phyloP scores from a whole-genome alignment of 2,113 vertebrate genomes.

The Colinus virginianus region DNA sequence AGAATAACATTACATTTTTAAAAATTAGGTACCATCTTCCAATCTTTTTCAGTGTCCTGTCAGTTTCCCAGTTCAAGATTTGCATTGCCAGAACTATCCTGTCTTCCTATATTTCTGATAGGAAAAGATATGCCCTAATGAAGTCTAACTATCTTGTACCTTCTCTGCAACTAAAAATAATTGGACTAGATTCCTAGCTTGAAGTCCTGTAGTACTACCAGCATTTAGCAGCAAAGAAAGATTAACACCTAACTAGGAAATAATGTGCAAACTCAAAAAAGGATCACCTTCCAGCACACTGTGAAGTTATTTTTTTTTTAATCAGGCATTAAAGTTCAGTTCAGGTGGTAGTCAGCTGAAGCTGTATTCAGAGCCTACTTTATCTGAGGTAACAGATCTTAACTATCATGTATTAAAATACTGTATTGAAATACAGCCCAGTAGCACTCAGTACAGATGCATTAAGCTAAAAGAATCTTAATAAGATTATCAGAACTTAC shows the following conservation, averaged over 20 bases:
- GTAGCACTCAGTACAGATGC: neutral
- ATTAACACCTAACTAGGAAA: slow-evolving; percentile 15
- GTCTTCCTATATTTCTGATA: slow-evolving; percentile 6
- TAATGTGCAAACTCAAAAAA: neutral
- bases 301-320: neutral
- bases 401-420: neutral
- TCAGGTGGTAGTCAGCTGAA: neutral
- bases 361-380: neutral
- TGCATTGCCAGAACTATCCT: neutral
- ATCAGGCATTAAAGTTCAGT: neutral
- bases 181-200: neutral
- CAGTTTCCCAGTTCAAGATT: slow-evolving; percentile 20
- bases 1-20: slow-evolving; percentile 46
- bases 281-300: neutral
- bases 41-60: slow-evolving; percentile 28
- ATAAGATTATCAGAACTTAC: neutral
- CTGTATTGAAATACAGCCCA: neutral
- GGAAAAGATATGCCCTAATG: slow-evolving; percentile 20
- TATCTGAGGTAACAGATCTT: neutral
- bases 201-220: slow-evolving; percentile 19
- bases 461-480: neutral
- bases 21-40: slow-evolving; percentile 35
- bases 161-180: slow-evolving; percentile 37
- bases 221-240: slow-evolving; percentile 16
- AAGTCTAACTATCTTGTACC: slow-evolving; percentile 2